Evolutionary conservation across 2,113 vertebrate species (phyloP), one percentile per base, ranked within the genome.

Genomic region (Pteruthius melanotis): DNA sequence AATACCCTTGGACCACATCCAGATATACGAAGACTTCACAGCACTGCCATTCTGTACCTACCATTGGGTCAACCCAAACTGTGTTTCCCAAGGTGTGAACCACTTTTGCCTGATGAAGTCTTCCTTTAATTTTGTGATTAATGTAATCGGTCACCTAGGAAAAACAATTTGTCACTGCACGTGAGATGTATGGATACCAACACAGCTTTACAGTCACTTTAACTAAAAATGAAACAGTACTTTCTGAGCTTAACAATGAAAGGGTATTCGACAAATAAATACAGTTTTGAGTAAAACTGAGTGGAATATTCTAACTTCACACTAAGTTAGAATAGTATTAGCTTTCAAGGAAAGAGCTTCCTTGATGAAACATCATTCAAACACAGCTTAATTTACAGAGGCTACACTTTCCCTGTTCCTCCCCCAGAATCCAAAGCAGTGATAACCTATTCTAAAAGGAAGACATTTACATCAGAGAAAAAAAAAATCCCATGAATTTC

Each of bases 51-150:
- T 39, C 24, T 49, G 22, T 69, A 97, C 98, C 68, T 97, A 99
- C 99, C 99, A 99, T 98, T 15, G 98, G 98, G 96, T 99, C 98
- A 52, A 99, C 93, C 98, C 99, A 99, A 89, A 98, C 54, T 1
- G 98, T 99, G 83, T 98, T 98, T 92, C 98, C 99, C 86, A 99
- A 96, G 70, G 98, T 96, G 74, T 98, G 91, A 8, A 98, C 97
- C 22, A 98, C 98, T 97, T 98, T 98, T 78, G 99, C 99, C 63
- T 98, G 98, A 95, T 99, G 99, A 6, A 95, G 56, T 91, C 98
- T 98, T 78, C 99, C 98, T 97, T 89, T 96, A 90, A 99, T 98
- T 97, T 98, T 99, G 72, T 97, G 87, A 93, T 97, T 94, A 93
- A 99, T 98, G 42, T 95, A 93, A 97, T 98, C 97, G 37, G 98